A percentile compares a stretch with the other conserved stretches of the same genome.
These are phyloP conservation scores for Calosoma granatense DNA, from an alignment of 1,140 invertebrate genomes.

Conservation along the genomic window DNA sequence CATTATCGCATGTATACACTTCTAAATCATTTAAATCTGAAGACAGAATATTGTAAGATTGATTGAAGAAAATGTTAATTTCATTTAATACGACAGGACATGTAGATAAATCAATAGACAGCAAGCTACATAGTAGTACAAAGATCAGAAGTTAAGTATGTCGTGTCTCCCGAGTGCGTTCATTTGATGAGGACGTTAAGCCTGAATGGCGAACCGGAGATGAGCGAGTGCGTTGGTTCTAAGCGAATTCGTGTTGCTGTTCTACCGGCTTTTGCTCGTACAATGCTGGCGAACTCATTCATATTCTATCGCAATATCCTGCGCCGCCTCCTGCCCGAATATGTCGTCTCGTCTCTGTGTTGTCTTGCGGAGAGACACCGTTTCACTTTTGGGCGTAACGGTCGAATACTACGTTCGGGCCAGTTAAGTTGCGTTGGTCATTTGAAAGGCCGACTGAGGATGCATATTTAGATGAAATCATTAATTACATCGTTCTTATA, in stretches of 20 bases:
- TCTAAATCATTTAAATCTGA: no score
- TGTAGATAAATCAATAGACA: background rate
- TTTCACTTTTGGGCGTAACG: background rate
- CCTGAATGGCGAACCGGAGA: background rate
- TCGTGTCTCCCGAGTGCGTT: no score
- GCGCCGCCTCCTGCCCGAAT: constrained; percentile 4
- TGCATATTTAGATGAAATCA: no score
- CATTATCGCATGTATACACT: no score
- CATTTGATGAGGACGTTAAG: background rate
- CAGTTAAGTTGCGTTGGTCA: no score
- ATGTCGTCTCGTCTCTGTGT: constrained; percentile 3
- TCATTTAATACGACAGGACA: background rate
- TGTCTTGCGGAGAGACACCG: background rate
- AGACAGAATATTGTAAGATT: no score
- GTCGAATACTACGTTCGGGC: no score
- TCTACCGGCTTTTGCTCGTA: background rate
- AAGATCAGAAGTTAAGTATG: no score
- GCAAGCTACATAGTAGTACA: background rate
- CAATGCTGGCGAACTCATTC: constrained; percentile 16
- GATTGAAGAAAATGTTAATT: no score
- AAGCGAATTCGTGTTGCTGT: background rate
- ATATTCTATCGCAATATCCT: constrained; percentile 25
- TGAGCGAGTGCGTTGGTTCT: background rate
- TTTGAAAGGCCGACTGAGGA: no score
- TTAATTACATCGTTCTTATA: no score